Percentiles rank a stretch among this genome's conserved stretches.
These are phyloP conservation scores for Mormyrus hasselquistii DNA, from an alignment of 2,797 vertebrate species.

Conservation along the genomic window DNA sequence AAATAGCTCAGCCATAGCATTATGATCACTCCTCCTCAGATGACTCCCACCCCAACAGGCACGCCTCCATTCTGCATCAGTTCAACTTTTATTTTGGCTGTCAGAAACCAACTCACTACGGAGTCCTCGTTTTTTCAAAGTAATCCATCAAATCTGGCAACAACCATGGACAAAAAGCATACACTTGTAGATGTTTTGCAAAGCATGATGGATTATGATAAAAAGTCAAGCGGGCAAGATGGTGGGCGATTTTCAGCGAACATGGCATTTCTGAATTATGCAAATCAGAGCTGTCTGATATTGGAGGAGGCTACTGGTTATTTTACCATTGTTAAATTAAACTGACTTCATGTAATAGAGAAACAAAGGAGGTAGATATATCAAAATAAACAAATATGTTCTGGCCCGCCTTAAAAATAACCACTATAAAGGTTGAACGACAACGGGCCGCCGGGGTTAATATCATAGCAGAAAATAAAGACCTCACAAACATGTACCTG, in stretches of 20 bases:
- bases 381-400: background rate
- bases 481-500: background rate
- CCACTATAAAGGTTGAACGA: conserved; percentile 5
- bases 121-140: conserved; percentile 11
- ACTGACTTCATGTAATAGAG: background rate
- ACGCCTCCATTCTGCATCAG: background rate
- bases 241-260: conserved; percentile 23
- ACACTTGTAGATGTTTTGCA: conserved; percentile 21
- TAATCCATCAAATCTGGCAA: conserved; percentile 10
- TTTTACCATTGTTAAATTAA: background rate
- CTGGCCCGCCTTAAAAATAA: background rate
- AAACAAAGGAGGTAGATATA: background rate
- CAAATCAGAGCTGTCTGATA: conserved; percentile 5
- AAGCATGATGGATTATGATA: conserved; percentile 26
- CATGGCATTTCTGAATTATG: conserved; percentile 20
- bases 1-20: conserved; percentile 37
- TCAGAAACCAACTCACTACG: background rate
- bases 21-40: background rate
- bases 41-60: background rate
- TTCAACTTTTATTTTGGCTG: conserved; percentile 10
- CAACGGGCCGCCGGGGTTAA: background rate
- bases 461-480: background rate
- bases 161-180: conserved; percentile 9
- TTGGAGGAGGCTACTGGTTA: background rate
- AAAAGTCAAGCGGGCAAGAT: background rate